Evolutionary conservation across 2,113 vertebrate genomes (phyloP), one percentile per base, ranked within the genome.

Genomic region (Stictonetta naevosa): DNA sequence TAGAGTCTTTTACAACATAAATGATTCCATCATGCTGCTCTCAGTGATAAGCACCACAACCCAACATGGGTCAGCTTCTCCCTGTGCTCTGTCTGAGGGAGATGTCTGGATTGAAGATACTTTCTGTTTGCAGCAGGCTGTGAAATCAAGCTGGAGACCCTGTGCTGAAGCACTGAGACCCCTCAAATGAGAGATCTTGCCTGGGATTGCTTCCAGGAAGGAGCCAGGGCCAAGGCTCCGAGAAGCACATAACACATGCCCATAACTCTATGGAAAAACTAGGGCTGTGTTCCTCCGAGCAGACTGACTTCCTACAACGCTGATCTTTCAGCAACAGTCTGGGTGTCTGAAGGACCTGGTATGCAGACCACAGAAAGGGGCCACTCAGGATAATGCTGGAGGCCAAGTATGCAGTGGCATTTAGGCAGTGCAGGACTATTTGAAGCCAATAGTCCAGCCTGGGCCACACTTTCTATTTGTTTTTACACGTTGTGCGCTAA

Each of bases 351-450:
- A 79, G 67, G 69, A 58, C 26, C 29, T 79, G 93, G 85, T 92
- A 83, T 93, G 90, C 92, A 64, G 71, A 58, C 38, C 74, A 13
- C 78, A 95, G 95, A 95, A 96, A 96, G 92, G 75, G 71, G 17
- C 90, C 95, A 91, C 95, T 94, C 87, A 89, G 82, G 48, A 60
- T 67, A 55, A 83, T 46, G 67, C 68, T 77, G n/a, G 6, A 5
- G 55, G 67, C 78, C 88, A 92, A 66, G 62, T 48, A 78, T 36
- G 73, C 91, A 46, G 52, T 40, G 64, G 83, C 93, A 86, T 95
- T 91, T 55, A 60, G 88, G 40, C 64, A 48, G 40, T 7, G 62
- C 62, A 55, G 76, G 76, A 38, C 81, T 86, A 73, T 55, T 53
- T 85, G 92, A 86, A 82, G 76, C 82, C 88, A 85, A 73, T 38